phyloP scores from a whole-genome alignment of 2,888 invertebrate genomes.

The Thalpophila matura region DNA sequence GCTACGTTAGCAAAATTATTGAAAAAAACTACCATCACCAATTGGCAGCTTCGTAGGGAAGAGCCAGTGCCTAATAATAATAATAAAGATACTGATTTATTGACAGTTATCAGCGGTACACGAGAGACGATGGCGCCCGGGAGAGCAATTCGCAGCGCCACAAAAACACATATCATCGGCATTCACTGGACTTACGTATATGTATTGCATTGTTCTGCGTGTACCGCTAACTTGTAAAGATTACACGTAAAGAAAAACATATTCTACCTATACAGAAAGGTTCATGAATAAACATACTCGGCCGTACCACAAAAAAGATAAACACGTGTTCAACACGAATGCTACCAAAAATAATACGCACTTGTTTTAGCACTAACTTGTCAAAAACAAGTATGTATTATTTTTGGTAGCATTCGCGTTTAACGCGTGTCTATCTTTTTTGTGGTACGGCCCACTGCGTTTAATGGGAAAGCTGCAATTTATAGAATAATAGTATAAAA shows the following conservation, averaged over 20 bases:
- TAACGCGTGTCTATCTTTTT: too few relatives aligned
- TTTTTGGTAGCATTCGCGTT: too few relatives aligned
- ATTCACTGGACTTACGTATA: slow-evolving; percentile 59
- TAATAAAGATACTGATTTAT: slow-evolving; percentile 77
- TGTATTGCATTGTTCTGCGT: slow-evolving; percentile 58
- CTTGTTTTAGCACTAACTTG: too few relatives aligned
- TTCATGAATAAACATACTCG: slow-evolving; percentile 44
- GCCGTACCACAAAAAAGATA: too few relatives aligned
- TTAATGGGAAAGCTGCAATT: slow-evolving; percentile 30
- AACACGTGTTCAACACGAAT: too few relatives aligned
- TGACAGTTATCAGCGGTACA: slow-evolving; percentile 76
- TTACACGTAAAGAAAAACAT: slow-evolving; percentile 28
- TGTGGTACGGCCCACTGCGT: too few relatives aligned
- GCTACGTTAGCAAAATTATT: slow-evolving; percentile 16
- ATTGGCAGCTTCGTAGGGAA: slow-evolving; percentile 35
- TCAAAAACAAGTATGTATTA: too few relatives aligned
- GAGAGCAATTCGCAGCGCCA: slow-evolving; percentile 76
- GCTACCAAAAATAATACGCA: too few relatives aligned
- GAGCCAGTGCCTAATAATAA: slow-evolving; percentile 65
- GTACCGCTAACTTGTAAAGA: slow-evolving; percentile 57
- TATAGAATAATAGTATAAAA: slow-evolving; percentile 35
- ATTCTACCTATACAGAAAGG: slow-evolving; percentile 15
- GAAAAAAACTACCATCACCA: slow-evolving; percentile 28
- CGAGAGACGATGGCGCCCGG: slow-evolving; percentile 69
- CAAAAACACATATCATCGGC: slow-evolving; percentile 77